Evolutionary conservation across 1,140 invertebrate genomes (phyloP).

Genomic region (Coenobita brevimanus): DNA sequence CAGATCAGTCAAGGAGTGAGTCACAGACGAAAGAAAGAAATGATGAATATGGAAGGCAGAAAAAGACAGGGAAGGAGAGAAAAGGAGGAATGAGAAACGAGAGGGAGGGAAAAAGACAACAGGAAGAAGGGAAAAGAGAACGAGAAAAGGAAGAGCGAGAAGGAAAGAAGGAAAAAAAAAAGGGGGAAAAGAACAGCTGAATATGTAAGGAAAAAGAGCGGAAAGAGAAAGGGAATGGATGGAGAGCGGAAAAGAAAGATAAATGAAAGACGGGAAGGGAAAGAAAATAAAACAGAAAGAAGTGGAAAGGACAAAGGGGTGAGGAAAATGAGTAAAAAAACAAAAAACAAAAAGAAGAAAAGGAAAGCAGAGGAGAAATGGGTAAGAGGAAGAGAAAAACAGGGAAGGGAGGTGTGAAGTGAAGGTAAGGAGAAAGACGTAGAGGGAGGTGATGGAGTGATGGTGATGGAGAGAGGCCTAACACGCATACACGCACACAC

Average conservation of each 20-base stretch:
- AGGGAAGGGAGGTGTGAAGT: too few relatives aligned
- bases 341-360: neutral
- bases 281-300: neutral
- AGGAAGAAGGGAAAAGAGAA: neutral
- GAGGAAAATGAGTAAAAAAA: neutral
- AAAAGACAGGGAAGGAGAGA: neutral
- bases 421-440: too few relatives aligned
- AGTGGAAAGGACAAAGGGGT: neutral
- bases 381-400: too few relatives aligned
- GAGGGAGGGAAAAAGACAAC: neutral
- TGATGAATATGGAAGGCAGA: neutral
- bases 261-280: too few relatives aligned
- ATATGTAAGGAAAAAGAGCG: neutral
- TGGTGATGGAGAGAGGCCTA: too few relatives aligned
- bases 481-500: too few relatives aligned
- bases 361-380: too few relatives aligned
- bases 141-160: neutral
- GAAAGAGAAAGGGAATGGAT: neutral
- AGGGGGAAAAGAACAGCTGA: neutral
- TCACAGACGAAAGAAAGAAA: neutral
- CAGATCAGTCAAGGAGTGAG: too few relatives aligned
- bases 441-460: too few relatives aligned
- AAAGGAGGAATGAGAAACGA: too few relatives aligned
- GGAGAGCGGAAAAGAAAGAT: neutral
- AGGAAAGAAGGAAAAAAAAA: neutral